phyloP scores from a whole-genome alignment of 1,140 invertebrate genomes.

The Augochlora pura region DNA sequence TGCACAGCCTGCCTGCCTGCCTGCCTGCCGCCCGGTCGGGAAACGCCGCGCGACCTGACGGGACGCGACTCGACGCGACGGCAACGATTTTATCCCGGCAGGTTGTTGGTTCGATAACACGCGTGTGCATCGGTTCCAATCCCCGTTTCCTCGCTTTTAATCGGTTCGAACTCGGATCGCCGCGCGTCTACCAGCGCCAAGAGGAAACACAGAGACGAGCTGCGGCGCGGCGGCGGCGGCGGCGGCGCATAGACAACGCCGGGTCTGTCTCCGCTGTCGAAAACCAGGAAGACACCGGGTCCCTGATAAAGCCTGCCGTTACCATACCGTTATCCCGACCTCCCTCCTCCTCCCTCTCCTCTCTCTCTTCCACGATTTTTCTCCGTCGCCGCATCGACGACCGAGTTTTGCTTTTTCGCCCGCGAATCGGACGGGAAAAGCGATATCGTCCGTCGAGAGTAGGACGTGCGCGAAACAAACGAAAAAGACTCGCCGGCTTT shows the following conservation, averaged over 20 bases:
- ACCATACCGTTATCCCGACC: background rate
- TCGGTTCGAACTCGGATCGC: background rate
- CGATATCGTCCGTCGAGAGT: constrained; percentile 3
- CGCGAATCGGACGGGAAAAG: background rate
- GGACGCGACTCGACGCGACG: background rate
- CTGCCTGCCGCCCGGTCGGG: too few species aligned
- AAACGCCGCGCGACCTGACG: background rate
- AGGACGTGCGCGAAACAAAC: constrained; percentile 31
- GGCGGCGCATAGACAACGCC: background rate
- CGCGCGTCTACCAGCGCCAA: too few species aligned
- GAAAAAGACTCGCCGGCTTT: constrained; percentile 48
- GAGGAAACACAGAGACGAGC: too few species aligned
- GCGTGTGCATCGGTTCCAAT: background rate
- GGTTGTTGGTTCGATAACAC: background rate
- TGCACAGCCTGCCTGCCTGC: too few species aligned
- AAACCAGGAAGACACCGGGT: background rate
- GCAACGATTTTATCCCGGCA: constrained; percentile 6
- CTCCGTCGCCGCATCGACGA: background rate
- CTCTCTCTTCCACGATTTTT: background rate
- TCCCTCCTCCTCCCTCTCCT: too few species aligned
- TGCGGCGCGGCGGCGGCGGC: too few species aligned
- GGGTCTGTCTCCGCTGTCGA: background rate
- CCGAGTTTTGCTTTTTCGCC: constrained; percentile 9
- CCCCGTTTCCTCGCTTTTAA: background rate
- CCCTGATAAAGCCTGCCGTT: constrained; percentile 3